Evolutionary conservation across 2,888 invertebrate species (phyloP).

Genomic region (Sussaba pulchella): DNA sequence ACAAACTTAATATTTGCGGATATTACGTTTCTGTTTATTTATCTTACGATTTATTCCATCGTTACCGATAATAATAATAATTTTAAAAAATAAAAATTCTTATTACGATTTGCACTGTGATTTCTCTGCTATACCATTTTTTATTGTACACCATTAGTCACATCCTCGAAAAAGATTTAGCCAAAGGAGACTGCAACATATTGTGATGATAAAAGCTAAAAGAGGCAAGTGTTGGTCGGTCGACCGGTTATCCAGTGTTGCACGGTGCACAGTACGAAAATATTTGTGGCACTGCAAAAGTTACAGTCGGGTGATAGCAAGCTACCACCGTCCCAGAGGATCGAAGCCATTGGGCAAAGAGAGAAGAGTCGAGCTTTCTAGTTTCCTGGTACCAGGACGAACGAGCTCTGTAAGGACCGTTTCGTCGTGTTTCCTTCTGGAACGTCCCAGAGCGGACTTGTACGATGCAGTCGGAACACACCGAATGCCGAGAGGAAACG

Average conservation of each 20-base stretch:
- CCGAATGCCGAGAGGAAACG: conserved; percentile 36
- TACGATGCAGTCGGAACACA: conserved; percentile 12
- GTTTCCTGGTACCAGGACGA: conserved; percentile 17
- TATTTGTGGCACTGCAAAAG: conserved; percentile 68
- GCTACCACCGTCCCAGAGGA: neutral
- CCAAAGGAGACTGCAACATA: neutral
- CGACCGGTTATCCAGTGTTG: neutral
- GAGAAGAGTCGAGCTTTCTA: conserved; percentile 22
- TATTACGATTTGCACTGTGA: neutral
- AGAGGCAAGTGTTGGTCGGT: conserved; percentile 9
- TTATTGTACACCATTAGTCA: neutral
- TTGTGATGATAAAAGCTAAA: conserved; percentile 18
- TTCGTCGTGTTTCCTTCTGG: conserved; percentile 38
- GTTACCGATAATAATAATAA: too few species aligned
- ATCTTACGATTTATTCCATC: neutral
- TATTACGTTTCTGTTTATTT: neutral
- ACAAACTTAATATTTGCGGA: neutral
- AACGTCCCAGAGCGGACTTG: conserved; percentile 5
- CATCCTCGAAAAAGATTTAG: neutral
- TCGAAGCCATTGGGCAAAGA: conserved; percentile 22
- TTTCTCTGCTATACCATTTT: neutral
- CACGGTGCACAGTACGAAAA: conserved; percentile 57
- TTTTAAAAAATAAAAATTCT: too few species aligned
- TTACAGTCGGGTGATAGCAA: conserved; percentile 57
- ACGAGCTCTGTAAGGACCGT: conserved; percentile 39